Conservation (phyloP, 2,888 invertebrate genomes). For the Hylaea fasciaria region DNA sequence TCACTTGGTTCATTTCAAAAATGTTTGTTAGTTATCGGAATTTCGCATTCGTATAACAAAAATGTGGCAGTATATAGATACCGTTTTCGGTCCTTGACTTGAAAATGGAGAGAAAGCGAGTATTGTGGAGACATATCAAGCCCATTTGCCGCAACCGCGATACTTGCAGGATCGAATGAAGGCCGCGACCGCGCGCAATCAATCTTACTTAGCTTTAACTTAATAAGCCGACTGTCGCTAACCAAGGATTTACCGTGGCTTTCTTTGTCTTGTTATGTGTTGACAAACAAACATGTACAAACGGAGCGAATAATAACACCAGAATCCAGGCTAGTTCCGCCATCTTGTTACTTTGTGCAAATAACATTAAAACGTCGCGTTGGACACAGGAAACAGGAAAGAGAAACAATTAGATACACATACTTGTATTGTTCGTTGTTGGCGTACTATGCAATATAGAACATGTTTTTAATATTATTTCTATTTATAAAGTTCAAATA, state of each 20-base stretch:
- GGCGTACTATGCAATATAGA: no score
- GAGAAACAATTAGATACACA: no score
- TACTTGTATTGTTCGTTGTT: no score
- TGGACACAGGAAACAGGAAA: no score
- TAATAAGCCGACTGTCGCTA: conserved; percentile 37
- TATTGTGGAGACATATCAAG: conserved; percentile 18
- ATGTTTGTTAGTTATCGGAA: no score
- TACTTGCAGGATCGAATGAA: conserved; percentile 11
- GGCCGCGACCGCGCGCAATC: conserved; percentile 23
- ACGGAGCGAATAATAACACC: background rate
- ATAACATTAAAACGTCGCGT: no score
- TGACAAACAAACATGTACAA: conserved; percentile 7
- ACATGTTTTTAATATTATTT: no score
- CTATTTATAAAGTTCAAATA: no score
- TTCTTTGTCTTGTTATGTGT: conserved; percentile 21
- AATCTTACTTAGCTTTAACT: conserved; percentile 41
- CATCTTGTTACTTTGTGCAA: no score
- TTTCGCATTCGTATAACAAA: no score
- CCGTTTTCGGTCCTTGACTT: conserved; percentile 6
- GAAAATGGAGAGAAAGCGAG: conserved; percentile 1
- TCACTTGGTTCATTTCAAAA: no score
- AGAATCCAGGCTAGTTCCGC: background rate
- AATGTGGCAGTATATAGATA: no score
- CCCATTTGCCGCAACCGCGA: conserved; percentile 15
- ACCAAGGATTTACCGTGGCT: conserved; percentile 28